phyloP scores from a whole-genome alignment of 2,797 vertebrate species.

The Lophura swinhoii region DNA sequence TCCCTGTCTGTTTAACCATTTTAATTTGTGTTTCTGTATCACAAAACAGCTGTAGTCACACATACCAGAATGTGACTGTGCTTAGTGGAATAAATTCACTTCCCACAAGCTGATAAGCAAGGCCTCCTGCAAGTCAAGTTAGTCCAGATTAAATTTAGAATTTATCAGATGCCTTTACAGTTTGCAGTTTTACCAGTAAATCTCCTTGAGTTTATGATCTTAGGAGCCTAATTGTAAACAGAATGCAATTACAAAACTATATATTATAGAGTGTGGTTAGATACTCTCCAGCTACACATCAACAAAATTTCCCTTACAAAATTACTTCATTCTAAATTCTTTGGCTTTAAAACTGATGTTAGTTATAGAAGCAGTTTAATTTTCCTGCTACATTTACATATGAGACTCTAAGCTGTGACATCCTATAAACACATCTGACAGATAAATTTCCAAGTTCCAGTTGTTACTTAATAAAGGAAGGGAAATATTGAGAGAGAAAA shows the following conservation, averaged over 20 bases:
- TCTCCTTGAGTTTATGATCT: neutral
- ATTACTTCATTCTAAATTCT: neutral
- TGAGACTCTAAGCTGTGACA: neutral
- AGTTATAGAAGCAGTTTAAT: neutral
- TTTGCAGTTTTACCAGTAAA: conserved; percentile 10
- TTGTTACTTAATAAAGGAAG: neutral
- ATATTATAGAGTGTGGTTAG: neutral
- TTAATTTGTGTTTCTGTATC: neutral
- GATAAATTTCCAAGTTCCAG: neutral
- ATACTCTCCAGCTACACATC: neutral
- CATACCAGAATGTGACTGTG: neutral
- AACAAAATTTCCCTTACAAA: neutral
- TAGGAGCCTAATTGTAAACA: neutral
- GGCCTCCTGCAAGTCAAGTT: neutral
- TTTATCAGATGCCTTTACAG: neutral
- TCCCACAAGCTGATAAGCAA: neutral
- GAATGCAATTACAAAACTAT: neutral
- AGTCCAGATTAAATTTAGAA: conserved; percentile 6
- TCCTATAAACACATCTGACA: neutral
- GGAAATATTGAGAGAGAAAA: neutral
- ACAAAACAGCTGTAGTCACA: neutral
- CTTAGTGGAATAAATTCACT: neutral
- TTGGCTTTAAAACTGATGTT: neutral
- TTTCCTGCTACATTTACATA: neutral
- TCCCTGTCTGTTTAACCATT: neutral